Evolutionary conservation across 1,140 invertebrate genomes (phyloP), one percentile per base, ranked within the genome.

Genomic region (Papilio polytes): DNA sequence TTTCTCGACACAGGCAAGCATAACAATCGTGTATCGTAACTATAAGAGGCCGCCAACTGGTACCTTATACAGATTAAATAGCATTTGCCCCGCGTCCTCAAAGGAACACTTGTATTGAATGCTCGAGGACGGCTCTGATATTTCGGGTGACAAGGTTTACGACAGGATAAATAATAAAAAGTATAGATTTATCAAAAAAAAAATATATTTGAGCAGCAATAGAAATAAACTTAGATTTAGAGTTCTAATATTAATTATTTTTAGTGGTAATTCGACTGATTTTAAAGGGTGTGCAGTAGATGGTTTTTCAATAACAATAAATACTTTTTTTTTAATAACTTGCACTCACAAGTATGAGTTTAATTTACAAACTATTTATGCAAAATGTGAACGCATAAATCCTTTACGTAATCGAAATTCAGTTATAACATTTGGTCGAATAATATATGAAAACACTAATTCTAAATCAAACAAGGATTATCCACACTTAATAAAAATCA

Each of bases 31-130:
- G 53, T 78, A 78, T 31, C 53, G 53, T 56, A 51, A 51, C 4
- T 51, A 56, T 18, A 83, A 81, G 31, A 77, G 80, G 36, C 80
- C 76, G 36, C 84, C 89, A 89, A 90, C 86, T 90, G 91, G 87
- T 90, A 87, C 86, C 86, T 89, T 88, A 86, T 87, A 87, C 86
- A 91, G 89, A 92, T 91, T 91, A 92, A 91, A 88, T 88, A 89
- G 88, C 91, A 90, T 87, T 89, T 26, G 84, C 85, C 59, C 56
- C 85, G 85, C 84, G 80, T 85, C 87, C 90, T 91, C 90, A 87
- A 86, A 89, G 88, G 89, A 89, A 84, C 88, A 88, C 87, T 92
- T 89, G 83, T 85, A 88, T 89, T 85, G 82, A 88, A 85, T 82
- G 77, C 66, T 83, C 81, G 85, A 81, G 85, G 85, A 83, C 80